A percentile compares a stretch with the other conserved stretches of the same genome.
Evolutionary conservation across 2,113 vertebrate genomes (phyloP).

Genomic region (Ageneiosus marmoratus): DNA sequence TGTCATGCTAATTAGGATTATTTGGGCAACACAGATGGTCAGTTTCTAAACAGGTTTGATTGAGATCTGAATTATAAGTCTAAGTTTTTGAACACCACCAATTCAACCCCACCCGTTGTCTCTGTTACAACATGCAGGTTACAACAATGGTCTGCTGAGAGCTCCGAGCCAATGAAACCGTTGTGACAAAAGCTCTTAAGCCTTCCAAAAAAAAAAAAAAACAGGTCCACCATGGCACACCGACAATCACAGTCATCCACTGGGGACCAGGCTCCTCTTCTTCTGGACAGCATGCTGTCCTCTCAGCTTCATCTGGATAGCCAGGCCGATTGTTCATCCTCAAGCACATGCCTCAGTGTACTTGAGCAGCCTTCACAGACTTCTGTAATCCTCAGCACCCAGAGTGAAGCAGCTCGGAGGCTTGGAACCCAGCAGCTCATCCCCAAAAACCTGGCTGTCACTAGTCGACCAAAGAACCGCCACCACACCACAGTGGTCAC

Average conservation of each 20-base stretch:
- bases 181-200: not conserved
- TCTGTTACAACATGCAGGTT: conserved; percentile 29
- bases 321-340: not conserved
- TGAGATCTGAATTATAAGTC: not conserved
- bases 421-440: conserved; percentile 86
- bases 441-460: conserved; percentile 78
- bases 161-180: not conserved
- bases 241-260: conserved; percentile 58
- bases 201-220: not conserved
- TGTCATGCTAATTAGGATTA: not conserved
- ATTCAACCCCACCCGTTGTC: conserved; percentile 3
- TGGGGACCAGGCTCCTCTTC: conserved; percentile 64
- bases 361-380: conserved; percentile 22
- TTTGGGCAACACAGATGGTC: not conserved
- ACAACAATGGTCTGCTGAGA: conserved; percentile 5
- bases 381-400: conserved; percentile 80
- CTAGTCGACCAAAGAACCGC: conserved; percentile 73
- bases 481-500: conserved; percentile 83
- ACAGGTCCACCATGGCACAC: conserved; percentile 70
- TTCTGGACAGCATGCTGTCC: conserved; percentile 73
- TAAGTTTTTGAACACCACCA: not conserved
- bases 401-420: conserved; percentile 77
- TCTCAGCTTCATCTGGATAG: conserved; percentile 60
- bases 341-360: not conserved
- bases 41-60: not conserved